A percentile compares a stretch with the other conserved stretches of the same genome.
These are phyloP conservation scores for Heterodera carotae DNA, from an alignment of 1,140 invertebrate genomes.

Conservation along the genomic window DNA sequence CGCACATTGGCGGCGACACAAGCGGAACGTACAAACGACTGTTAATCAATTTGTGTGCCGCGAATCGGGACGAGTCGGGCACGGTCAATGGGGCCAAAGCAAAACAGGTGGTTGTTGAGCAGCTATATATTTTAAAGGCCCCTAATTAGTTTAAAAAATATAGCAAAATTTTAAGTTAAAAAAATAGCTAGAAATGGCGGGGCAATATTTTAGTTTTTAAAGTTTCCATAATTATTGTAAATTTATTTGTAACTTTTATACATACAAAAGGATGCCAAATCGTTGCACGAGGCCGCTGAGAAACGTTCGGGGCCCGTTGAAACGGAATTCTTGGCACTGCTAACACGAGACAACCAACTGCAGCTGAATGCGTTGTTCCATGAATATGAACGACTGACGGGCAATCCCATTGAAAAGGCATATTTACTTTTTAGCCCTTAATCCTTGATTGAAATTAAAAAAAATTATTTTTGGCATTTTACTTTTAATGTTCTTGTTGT, in stretches of 20 bases:
- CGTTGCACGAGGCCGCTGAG: slow-evolving; percentile 67
- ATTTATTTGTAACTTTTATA: background rate
- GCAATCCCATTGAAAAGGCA: slow-evolving; percentile 80
- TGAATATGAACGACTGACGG: slow-evolving; percentile 70
- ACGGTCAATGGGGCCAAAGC: slow-evolving; percentile 55
- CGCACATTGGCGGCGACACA: slow-evolving; percentile 85
- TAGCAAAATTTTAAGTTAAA: too few species aligned
- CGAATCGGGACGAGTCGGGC: slow-evolving; percentile 64
- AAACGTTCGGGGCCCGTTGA: slow-evolving; percentile 70
- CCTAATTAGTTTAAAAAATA: too few species aligned
- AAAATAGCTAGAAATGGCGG: too few species aligned
- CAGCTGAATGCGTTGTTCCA: slow-evolving; percentile 79
- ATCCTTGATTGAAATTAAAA: slow-evolving; percentile 78
- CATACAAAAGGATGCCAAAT: slow-evolving; percentile 68
- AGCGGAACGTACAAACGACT: slow-evolving; percentile 88
- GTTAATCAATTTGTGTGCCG: slow-evolving; percentile 71
- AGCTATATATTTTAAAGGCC: too few species aligned
- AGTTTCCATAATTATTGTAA: background rate
- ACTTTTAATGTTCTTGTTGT: background rate
- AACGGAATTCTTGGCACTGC: slow-evolving; percentile 63
- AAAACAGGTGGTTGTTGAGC: too few species aligned
- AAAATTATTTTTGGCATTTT: background rate
- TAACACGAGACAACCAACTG: slow-evolving; percentile 60
- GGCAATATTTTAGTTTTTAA: too few species aligned
- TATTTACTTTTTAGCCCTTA: too few species aligned